Conservation (phyloP, 2,888 invertebrate species). For the Drosophila borealis region DNA sequence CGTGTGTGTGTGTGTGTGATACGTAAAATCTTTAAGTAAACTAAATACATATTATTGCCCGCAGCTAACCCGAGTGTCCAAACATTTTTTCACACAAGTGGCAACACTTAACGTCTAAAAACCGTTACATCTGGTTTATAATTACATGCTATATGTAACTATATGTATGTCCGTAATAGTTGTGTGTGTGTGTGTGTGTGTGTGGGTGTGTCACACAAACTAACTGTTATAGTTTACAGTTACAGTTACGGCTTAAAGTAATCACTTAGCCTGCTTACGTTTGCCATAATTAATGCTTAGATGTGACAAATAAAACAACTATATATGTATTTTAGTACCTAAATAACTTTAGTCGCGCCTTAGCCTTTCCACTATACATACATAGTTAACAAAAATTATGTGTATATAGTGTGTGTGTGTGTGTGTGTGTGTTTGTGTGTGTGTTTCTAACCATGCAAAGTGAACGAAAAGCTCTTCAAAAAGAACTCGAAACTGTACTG, state of each 20-base stretch:
- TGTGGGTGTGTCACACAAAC: constrained; percentile 20
- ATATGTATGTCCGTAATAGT: constrained; percentile 17
- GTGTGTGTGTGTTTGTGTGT: constrained; percentile 17
- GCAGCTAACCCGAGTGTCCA: constrained; percentile 36
- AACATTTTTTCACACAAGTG: constrained; percentile 46
- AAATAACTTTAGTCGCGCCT: constrained; percentile 49
- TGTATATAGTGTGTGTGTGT: constrained; percentile 6
- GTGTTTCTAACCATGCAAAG: constrained; percentile 42
- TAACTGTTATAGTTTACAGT: constrained; percentile 22
- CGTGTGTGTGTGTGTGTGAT: constrained; percentile 25
- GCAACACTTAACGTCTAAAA: constrained; percentile 76
- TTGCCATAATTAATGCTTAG: constrained; percentile 44
- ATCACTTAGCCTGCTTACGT: constrained; percentile 46
- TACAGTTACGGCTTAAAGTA: constrained; percentile 58
- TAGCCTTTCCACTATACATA: constrained; percentile 42
- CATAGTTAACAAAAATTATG: constrained; percentile 43
- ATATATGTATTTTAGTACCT: constrained; percentile 50
- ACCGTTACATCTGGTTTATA: constrained; percentile 64
- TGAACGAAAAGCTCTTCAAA: constrained; percentile 35
- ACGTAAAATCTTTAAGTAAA: constrained; percentile 26
- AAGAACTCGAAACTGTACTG: constrained; percentile 24
- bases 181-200: constrained; percentile 35
- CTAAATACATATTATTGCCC: constrained; percentile 34
- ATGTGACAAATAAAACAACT: constrained; percentile 52
- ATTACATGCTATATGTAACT: constrained; percentile 53